Percentiles rank a stretch among this genome's conserved stretches.
Evolutionary conservation across 2,888 invertebrate species (phyloP).

Genomic region (Drepana falcataria): DNA sequence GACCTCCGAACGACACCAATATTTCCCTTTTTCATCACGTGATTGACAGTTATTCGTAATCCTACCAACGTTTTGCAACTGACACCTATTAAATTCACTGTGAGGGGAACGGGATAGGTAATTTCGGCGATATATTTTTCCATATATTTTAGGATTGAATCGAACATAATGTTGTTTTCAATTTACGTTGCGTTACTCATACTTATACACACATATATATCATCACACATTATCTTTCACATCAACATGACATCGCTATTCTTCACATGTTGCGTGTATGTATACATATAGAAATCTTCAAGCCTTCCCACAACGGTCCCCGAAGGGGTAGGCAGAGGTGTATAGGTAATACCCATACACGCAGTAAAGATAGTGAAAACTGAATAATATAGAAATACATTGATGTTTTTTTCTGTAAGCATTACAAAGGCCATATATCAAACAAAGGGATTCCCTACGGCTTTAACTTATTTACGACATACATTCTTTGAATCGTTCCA

Average conservation of each 20-base stretch:
- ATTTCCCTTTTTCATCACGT: constrained; percentile 30
- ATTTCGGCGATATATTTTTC: background rate
- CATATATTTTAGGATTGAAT: too few species aligned
- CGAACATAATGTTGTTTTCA: too few species aligned
- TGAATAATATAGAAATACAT: background rate
- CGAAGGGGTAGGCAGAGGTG: too few species aligned
- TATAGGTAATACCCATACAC: too few species aligned
- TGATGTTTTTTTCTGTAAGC: background rate
- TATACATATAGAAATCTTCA: too few species aligned
- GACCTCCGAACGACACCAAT: constrained; percentile 15
- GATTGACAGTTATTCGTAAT: constrained; percentile 24
- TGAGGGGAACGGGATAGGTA: background rate
- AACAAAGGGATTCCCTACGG: background rate
- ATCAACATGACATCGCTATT: too few species aligned
- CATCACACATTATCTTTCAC: too few species aligned
- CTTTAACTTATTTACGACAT: background rate
- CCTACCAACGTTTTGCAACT: constrained; percentile 4
- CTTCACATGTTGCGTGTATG: too few species aligned
- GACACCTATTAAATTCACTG: constrained; percentile 4
- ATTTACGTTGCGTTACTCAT: too few species aligned
- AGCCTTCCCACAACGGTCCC: too few species aligned
- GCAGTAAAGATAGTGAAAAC: too few species aligned
- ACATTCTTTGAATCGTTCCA: background rate
- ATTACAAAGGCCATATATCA: background rate
- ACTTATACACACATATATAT: too few species aligned